Percentiles rank a stretch among this genome's conserved stretches.
phyloP scores from a whole-genome alignment of 2,797 vertebrate genomes.

The Merluccius polli region DNA sequence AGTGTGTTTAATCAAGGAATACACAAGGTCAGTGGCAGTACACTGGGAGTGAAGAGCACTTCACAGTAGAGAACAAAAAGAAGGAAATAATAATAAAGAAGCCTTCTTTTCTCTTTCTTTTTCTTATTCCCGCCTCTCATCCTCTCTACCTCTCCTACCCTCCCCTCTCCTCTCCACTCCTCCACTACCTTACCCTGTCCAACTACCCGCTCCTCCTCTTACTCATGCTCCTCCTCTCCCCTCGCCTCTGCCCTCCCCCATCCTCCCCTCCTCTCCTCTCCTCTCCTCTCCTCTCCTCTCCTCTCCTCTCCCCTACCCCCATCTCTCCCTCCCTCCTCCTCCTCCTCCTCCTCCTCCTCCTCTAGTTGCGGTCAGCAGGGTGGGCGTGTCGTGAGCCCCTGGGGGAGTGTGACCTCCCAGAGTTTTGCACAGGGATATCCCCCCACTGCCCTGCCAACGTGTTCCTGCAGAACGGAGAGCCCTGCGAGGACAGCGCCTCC shows the following conservation, averaged over 20 bases:
- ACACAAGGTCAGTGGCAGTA: too few relatives aligned
- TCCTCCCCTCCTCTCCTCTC: too few relatives aligned
- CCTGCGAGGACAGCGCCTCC: constrained; percentile 61
- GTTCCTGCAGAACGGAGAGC: constrained; percentile 83
- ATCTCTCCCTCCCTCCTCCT: rapidly evolving
- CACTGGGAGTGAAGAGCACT: too few relatives aligned
- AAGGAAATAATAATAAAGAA: not conserved
- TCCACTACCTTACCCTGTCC: too few relatives aligned
- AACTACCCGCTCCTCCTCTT: too few relatives aligned
- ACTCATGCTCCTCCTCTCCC: rapidly evolving
- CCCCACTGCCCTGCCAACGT: constrained; percentile 81
- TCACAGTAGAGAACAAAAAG: too few relatives aligned
- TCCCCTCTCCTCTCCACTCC: too few relatives aligned
- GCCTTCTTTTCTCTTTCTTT: not conserved
- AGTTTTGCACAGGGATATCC: constrained; percentile 81
- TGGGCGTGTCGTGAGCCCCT: constrained; percentile 72
- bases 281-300: not conserved
- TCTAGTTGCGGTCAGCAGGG: constrained; percentile 73
- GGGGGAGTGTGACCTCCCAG: constrained; percentile 86
- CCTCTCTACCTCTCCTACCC: too few relatives aligned
- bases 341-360: not conserved
- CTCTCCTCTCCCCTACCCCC: too few relatives aligned
- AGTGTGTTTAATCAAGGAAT: too few relatives aligned
- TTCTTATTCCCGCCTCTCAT: not conserved
- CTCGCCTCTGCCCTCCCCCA: not conserved